These are phyloP conservation scores for Rhagoletis zephyria DNA, from an alignment of 1,140 invertebrate genomes.

Conservation along the genomic window DNA sequence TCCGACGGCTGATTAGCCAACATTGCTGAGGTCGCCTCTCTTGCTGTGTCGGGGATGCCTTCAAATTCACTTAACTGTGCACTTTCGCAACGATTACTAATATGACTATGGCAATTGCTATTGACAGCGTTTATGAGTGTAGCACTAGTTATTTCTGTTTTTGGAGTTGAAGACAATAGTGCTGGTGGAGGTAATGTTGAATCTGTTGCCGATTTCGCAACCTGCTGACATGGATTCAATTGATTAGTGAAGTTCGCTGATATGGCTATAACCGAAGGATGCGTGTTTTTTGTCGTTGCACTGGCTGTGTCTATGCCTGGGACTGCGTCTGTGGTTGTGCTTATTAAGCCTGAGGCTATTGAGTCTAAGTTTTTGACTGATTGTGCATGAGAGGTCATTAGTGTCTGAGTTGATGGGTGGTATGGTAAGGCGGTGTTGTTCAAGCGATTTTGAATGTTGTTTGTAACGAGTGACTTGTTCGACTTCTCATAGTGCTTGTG, in stretches of 20 bases:
- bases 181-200: constrained; percentile 39
- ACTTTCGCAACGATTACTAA: not conserved
- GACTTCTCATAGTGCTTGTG: constrained; percentile 62
- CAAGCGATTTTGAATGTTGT: constrained; percentile 51
- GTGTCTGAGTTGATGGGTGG: constrained; percentile 64
- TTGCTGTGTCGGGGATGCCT: not conserved
- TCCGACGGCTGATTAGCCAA: not conserved
- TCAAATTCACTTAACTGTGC: not conserved
- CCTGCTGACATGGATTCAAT: constrained; percentile 72
- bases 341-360: constrained; percentile 54
- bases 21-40: not conserved
- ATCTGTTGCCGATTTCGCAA: constrained; percentile 57
- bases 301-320: constrained; percentile 61
- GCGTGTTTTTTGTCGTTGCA: constrained; percentile 57
- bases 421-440: constrained; percentile 38
- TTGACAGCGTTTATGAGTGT: constrained; percentile 47
- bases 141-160: constrained; percentile 30
- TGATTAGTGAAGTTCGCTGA: constrained; percentile 70
- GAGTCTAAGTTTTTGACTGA: constrained; percentile 49
- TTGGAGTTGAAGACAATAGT: constrained; percentile 51
- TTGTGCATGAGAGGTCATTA: constrained; percentile 54
- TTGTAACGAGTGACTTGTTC: constrained; percentile 61
- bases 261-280: constrained; percentile 64
- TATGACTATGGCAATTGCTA: not conserved
- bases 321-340: constrained; percentile 64